These are phyloP conservation scores for Leptura quadrifasciata DNA, from an alignment of 2,888 invertebrate genomes.

Conservation along the genomic window DNA sequence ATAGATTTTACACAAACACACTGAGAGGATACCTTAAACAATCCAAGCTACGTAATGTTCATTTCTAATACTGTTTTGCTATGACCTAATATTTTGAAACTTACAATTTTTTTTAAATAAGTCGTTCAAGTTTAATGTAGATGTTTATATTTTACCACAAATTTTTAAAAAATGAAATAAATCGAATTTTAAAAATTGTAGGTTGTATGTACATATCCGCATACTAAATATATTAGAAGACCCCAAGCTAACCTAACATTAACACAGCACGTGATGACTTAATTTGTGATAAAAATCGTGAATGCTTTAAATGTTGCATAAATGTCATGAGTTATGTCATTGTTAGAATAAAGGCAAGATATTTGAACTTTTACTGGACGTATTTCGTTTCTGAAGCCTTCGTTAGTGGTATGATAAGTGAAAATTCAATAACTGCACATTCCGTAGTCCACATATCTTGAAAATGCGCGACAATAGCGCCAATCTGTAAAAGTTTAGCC, in stretches of 20 bases:
- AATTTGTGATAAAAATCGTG: not conserved
- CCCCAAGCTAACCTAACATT: conserved; percentile 2
- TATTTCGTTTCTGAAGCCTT: not conserved
- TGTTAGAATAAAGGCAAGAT: not conserved
- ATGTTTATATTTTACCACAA: not conserved
- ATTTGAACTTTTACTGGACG: not conserved
- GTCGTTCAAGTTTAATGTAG: too few species aligned
- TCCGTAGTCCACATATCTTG: too few species aligned
- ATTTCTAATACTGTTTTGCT: conserved; percentile 2
- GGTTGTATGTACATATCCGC: not conserved
- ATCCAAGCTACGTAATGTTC: conserved; percentile 18
- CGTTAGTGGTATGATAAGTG: not conserved
- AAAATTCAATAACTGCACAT: too few species aligned
- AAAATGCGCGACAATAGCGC: too few species aligned
- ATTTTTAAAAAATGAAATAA: not conserved
- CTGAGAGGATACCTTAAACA: conserved; percentile 20
- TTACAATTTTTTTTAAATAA: not conserved
- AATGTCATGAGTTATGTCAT: not conserved
- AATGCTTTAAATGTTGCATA: not conserved
- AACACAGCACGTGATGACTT: not conserved
- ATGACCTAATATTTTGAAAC: not conserved
- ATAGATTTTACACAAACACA: not conserved
- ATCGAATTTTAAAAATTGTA: not conserved
- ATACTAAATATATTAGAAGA: not conserved
- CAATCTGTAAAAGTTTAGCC: too few species aligned